Evolutionary conservation across 1,140 invertebrate genomes (phyloP).

Genomic region (Linepithema humile): DNA sequence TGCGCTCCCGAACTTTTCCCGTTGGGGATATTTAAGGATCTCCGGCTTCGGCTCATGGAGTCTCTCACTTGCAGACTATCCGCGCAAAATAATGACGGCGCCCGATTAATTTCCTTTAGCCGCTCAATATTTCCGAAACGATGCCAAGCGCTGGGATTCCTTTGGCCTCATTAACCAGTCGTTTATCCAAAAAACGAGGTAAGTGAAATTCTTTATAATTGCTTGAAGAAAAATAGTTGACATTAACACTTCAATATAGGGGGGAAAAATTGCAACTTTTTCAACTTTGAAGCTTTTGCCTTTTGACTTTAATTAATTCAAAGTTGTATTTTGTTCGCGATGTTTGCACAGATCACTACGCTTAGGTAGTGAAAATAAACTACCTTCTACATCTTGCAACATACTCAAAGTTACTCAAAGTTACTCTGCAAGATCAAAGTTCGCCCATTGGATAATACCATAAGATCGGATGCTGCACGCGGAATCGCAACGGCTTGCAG

Average conservation of each 20-base stretch:
- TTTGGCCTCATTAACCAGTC: constrained; percentile 5
- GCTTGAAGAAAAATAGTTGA: not conserved
- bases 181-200: constrained; percentile 18
- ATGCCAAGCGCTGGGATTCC: not conserved
- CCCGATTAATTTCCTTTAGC: constrained; percentile 50
- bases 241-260: not conserved
- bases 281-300: not conserved
- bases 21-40: constrained; percentile 65
- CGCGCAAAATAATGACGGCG: constrained; percentile 48
- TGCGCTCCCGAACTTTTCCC: constrained; percentile 63
- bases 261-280: not conserved
- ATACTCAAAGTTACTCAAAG: not conserved
- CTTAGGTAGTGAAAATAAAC: not conserved
- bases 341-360: not conserved
- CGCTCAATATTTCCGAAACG: constrained; percentile 32
- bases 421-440: not conserved
- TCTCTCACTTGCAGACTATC: constrained; percentile 33
- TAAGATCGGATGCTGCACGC: not conserved
- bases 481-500: constrained; percentile 5
- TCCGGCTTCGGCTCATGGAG: constrained; percentile 23
- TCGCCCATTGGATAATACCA: not conserved
- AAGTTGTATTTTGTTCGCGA: not conserved
- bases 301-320: not conserved
- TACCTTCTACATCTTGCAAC: not conserved
- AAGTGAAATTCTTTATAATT: constrained; percentile 14